These are phyloP conservation scores for Agonopterix alstromeriana DNA, from an alignment of 2,888 invertebrate species.

Conservation along the genomic window DNA sequence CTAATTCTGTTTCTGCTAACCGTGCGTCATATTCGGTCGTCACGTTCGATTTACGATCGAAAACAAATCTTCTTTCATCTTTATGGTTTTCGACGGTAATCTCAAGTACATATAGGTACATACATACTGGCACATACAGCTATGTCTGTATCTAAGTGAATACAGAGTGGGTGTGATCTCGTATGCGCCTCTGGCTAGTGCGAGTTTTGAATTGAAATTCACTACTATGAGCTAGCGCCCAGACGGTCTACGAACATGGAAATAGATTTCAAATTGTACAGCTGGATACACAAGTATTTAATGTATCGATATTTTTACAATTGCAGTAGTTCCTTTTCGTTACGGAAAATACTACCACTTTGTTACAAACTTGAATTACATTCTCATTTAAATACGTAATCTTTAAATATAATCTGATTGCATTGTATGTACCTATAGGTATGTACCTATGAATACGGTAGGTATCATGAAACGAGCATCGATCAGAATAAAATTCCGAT, in stretches of 20 bases:
- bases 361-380: too few species aligned
- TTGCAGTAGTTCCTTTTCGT: background rate
- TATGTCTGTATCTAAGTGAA: background rate
- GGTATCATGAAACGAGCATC: too few species aligned
- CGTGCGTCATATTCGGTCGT: slow-evolving; percentile 10
- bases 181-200: slow-evolving; percentile 6
- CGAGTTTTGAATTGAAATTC: slow-evolving; percentile 18
- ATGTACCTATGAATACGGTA: too few species aligned
- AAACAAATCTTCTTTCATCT: slow-evolving; percentile 7
- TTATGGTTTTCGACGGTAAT: background rate
- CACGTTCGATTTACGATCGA: slow-evolving; percentile 18
- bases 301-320: background rate
- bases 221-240: slow-evolving; percentile 19
- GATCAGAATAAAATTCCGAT: slow-evolving; percentile 16
- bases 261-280: slow-evolving; percentile 6
- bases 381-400: too few species aligned
- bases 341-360: too few species aligned
- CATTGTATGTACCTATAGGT: too few species aligned
- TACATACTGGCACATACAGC: background rate
- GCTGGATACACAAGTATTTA: background rate
- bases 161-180: slow-evolving; percentile 7
- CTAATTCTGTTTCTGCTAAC: slow-evolving; percentile 57
- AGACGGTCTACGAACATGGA: slow-evolving; percentile 1
- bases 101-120: background rate
- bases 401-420: too few species aligned